phyloP scores from a whole-genome alignment of 2,797 vertebrate species.

The Xiphophorus birchmanni region DNA sequence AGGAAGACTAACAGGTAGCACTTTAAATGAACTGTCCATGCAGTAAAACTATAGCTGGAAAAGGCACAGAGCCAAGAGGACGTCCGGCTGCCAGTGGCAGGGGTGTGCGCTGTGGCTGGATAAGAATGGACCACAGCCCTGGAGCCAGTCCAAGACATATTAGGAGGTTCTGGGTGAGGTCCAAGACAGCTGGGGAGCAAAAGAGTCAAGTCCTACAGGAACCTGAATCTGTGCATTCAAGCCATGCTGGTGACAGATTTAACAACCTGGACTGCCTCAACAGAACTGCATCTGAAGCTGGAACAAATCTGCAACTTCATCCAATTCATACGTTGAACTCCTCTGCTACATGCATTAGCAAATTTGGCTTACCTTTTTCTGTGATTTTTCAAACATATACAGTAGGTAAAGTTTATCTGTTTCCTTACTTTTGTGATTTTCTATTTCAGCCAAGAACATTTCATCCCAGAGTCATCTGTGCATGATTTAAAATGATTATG shows the following conservation, averaged over 20 bases:
- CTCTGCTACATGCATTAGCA: slow-evolving; percentile 10
- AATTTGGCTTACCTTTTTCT: slow-evolving; percentile 2
- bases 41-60: slow-evolving; percentile 30
- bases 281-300: slow-evolving; percentile 53
- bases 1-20: neutral
- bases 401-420: neutral
- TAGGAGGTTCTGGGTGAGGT: slow-evolving; percentile 75
- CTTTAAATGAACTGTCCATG: slow-evolving; percentile 17
- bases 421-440: slow-evolving; percentile 2
- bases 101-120: slow-evolving; percentile 23
- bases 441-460: slow-evolving; percentile 22
- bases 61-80: slow-evolving; percentile 69
- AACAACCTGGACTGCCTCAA: slow-evolving; percentile 62
- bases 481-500: slow-evolving; percentile 47
- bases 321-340: slow-evolving; percentile 19
- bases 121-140: slow-evolving; percentile 56
- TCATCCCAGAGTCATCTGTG: slow-evolving; percentile 26
- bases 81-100: slow-evolving; percentile 59
- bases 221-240: slow-evolving; percentile 65
- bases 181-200: slow-evolving; percentile 77
- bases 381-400: neutral
- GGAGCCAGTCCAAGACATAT: slow-evolving; percentile 77
- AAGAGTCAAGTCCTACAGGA: slow-evolving; percentile 73
- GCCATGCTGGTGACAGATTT: slow-evolving; percentile 76
- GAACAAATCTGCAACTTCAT: slow-evolving; percentile 58